phyloP scores from a whole-genome alignment of 2,888 invertebrate genomes.

The Cephus sareptanus region DNA sequence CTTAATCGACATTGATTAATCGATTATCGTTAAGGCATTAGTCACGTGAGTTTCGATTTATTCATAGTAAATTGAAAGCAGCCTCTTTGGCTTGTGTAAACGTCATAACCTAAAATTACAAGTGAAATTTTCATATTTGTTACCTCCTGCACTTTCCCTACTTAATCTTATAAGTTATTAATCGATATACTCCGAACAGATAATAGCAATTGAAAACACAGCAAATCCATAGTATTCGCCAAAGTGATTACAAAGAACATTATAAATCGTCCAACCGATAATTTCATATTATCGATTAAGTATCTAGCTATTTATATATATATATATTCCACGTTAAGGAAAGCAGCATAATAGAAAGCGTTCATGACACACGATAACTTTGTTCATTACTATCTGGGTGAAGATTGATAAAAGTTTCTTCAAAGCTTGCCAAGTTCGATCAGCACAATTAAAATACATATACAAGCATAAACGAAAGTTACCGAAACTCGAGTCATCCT shows the following conservation, averaged over 20 bases:
- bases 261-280: not conserved
- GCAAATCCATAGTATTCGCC: not conserved
- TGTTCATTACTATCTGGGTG: not conserved
- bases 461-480: not conserved
- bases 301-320: constrained; percentile 5
- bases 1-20: not conserved
- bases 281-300: constrained; percentile 12
- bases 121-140: not conserved
- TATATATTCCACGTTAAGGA: constrained; percentile 11
- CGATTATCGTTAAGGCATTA: not conserved
- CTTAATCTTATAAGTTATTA: not conserved
- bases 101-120: not conserved
- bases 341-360: not conserved
- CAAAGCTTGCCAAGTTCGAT: not conserved
- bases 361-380: not conserved
- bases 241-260: not conserved
- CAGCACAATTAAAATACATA: not conserved
- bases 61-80: not conserved
- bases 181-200: not conserved
- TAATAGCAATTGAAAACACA: not conserved
- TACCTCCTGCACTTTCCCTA: not conserved
- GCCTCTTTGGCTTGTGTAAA: not conserved
- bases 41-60: not conserved
- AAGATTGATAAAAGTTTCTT: not conserved
- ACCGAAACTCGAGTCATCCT: not conserved